Conservation (phyloP, 2,888 invertebrate species). For the Megalurothrips usitatus region DNA sequence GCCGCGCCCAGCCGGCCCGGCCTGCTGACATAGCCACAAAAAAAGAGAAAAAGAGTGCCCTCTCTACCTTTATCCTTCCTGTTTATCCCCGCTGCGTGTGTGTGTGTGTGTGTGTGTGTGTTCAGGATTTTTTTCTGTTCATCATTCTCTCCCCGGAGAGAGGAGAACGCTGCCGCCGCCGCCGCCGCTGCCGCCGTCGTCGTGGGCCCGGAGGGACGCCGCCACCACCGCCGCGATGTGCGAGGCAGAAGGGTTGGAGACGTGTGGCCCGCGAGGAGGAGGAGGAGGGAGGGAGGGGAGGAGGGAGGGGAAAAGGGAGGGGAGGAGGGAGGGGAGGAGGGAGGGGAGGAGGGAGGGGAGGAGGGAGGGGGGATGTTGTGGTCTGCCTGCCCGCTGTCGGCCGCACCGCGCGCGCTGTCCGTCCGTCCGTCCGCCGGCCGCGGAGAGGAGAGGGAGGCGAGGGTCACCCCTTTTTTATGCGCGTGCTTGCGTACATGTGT, state of each 20-base stretch:
- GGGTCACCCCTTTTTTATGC: conserved; percentile 22
- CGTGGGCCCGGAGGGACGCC: too few relatives aligned
- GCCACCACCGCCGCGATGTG: too few relatives aligned
- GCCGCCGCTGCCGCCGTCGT: too few relatives aligned
- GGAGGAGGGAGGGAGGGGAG: not conserved
- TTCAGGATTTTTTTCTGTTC: not conserved
- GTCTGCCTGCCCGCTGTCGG: not conserved
- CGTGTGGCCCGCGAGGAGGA: not conserved
- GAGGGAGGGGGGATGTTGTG: not conserved
- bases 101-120: not conserved
- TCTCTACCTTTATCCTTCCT: conserved; percentile 12
- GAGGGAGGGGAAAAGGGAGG: not conserved
- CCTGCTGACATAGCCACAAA: not conserved
- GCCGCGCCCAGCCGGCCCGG: not conserved
- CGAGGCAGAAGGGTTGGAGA: not conserved
- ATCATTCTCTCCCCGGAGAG: not conserved
- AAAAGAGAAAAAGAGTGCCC: not conserved
- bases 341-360: not conserved
- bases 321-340: not conserved
- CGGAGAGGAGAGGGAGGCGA: not conserved
- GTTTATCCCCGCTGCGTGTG: not conserved
- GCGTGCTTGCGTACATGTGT: not conserved
- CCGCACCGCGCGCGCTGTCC: not conserved
- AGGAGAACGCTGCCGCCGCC: too few relatives aligned
- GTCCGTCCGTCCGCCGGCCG: not conserved